A percentile compares a stretch with the other conserved stretches of the same genome.
These are phyloP conservation scores for Procambarus clarkii DNA, from an alignment of 1,140 invertebrate genomes.

Conservation along the genomic window DNA sequence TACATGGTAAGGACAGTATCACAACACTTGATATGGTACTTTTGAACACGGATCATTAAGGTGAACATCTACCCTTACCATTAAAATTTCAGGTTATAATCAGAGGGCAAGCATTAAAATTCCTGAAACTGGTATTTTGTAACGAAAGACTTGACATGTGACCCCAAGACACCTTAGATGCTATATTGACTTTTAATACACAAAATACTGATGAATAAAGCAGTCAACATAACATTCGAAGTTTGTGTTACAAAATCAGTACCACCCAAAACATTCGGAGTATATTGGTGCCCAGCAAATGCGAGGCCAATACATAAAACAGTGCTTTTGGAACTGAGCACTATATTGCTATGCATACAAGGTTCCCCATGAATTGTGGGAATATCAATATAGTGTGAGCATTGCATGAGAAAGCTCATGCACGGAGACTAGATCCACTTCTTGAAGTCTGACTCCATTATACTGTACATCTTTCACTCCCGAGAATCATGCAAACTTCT, in stretches of 20 bases:
- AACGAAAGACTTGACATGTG: not conserved
- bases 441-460: conserved; percentile 54
- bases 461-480: conserved; percentile 24
- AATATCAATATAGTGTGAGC: conserved; percentile 22
- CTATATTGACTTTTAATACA: not conserved
- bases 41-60: not conserved
- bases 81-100: not conserved
- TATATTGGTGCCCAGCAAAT: not conserved
- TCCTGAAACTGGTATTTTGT: not conserved
- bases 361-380: not conserved
- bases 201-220: not conserved
- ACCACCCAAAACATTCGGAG: not conserved
- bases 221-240: not conserved
- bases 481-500: conserved; percentile 21
- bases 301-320: not conserved
- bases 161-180: not conserved
- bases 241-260: not conserved
- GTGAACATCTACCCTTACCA: not conserved
- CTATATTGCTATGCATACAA: not conserved
- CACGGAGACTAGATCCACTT: conserved; percentile 64
- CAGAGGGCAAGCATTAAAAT: not conserved
- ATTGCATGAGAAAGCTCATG: conserved; percentile 54
- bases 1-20: conserved; percentile 29
- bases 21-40: conserved; percentile 31
- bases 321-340: not conserved